Evolutionary conservation across 2,113 vertebrate species (phyloP), one percentile per base, ranked within the genome.

Genomic region (Trogon melanurus): DNA sequence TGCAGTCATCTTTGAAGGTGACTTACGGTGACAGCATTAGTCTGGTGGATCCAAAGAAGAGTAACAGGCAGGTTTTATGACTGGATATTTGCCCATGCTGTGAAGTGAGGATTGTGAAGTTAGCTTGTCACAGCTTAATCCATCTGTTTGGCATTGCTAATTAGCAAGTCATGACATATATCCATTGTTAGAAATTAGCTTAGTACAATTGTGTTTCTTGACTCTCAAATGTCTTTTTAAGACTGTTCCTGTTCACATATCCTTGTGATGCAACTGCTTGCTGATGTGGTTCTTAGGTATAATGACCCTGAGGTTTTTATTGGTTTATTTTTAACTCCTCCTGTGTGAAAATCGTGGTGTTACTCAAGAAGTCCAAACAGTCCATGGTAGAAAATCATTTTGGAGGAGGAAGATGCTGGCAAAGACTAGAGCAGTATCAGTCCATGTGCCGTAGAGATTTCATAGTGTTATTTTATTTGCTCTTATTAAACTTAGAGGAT

Each of bases 171-270:
- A 16, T 54, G 30, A 26, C 5, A 16, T 48, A 75, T 69, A 47
- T 7, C 30, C 61, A 6, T 79, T 87, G 44, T 66, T 34, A 83
- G 58, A 76, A 90, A 66, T 16, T 48, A 66, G 10, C 23, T 34
- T 48, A 29, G 11, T 38, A 21, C 9, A 56, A 0, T 14, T 21
- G 8, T 0, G 0, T 2, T n/a, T 79, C 85, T 85, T 41, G 21
- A 32, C 8, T 79, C 36, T 65, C 8, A 36, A 4, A 36, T 44
- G 2, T 57, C 9, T 58, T 80, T 26, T 54, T 3, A 13, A 41
- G 29, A 29, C n/a, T 70, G 80, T 30, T 71, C 51, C 27, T 87
- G 16, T 32, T 92, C 5, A 5, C 13, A 1, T 23, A 10, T 25
- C 27, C 12, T 29, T 85, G 23, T 47, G 26, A 16, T 20, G 7